Conservation (phyloP, 2,113 vertebrate genomes). For the Madoqua kirkii region DNA sequence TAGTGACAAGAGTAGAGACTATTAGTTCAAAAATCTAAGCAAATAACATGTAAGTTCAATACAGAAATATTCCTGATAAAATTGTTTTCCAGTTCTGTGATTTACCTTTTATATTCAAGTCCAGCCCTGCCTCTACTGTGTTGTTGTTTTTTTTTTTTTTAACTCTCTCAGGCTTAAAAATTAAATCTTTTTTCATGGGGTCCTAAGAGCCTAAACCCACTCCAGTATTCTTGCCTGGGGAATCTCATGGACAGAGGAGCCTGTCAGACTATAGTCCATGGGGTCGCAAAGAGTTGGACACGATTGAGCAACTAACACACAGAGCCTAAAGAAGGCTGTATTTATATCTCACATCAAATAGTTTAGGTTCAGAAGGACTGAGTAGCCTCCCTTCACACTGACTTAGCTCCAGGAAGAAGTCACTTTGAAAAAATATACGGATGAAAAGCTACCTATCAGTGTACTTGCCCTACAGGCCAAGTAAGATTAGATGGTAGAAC, state of each 20-base stretch:
- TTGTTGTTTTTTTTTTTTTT: too few species aligned
- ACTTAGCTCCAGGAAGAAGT: not conserved
- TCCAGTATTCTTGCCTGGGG: not conserved
- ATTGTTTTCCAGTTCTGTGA: not conserved
- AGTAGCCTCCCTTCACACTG: not conserved
- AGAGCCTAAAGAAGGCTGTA: not conserved
- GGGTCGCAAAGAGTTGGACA: not conserved
- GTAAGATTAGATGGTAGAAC: not conserved
- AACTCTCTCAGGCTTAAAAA: not conserved
- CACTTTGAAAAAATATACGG: slow-evolving; percentile 17
- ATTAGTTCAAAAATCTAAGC: slow-evolving; percentile 18
- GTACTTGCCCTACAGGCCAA: not conserved
- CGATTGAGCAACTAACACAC: not conserved
- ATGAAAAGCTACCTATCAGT: not conserved
- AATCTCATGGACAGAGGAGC: not conserved
- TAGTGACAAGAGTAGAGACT: not conserved
- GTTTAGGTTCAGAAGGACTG: not conserved
- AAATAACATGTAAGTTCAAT: not conserved
- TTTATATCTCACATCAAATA: not conserved
- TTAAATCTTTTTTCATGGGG: not conserved
- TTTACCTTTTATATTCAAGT: not conserved
- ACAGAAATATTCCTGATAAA: not conserved
- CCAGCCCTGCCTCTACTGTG: not conserved
- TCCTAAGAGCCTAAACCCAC: not conserved
- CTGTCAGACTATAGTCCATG: not conserved